Conservation (phyloP, 23 tunicate genomes). For the Diplosoma virens region DNA sequence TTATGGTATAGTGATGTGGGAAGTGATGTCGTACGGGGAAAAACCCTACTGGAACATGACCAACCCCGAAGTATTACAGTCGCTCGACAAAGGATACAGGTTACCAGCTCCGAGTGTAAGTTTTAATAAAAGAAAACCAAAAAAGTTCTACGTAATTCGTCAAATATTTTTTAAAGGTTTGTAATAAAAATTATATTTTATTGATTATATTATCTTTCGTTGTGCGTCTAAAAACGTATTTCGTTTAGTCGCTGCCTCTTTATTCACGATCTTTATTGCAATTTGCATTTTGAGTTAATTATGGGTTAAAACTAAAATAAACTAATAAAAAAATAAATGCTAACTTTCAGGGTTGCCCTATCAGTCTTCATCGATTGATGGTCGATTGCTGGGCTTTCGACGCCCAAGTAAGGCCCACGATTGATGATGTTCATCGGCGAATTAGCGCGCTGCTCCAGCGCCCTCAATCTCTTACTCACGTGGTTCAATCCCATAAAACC, state of each 20-base stretch:
- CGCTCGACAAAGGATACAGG: constrained; percentile 56
- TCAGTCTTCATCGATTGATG: constrained; percentile 57
- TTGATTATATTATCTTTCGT: too few species aligned
- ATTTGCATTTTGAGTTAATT: too few species aligned
- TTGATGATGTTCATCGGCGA: constrained; percentile 38
- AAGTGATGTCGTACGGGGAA: constrained; percentile 88
- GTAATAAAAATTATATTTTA: too few species aligned
- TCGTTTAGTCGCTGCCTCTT: too few species aligned
- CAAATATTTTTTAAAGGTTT: too few species aligned
- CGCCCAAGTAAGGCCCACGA: constrained; percentile 41
- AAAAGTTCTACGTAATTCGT: too few species aligned
- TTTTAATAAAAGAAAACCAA: too few species aligned
- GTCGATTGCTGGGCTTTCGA: constrained; percentile 70
- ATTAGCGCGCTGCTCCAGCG: constrained; percentile 21
- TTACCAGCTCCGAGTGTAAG: constrained; percentile 61
- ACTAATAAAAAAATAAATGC: too few species aligned
- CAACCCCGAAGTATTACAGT: constrained; percentile 52
- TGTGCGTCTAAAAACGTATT: too few species aligned
- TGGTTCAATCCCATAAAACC: too few species aligned
- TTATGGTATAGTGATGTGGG: constrained; percentile 75
- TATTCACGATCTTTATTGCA: too few species aligned
- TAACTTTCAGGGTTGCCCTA: constrained; percentile 60
- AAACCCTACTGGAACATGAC: constrained; percentile 91
- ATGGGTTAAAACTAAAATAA: too few species aligned
- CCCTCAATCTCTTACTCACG: constrained; percentile 11